A percentile compares a stretch with the other conserved stretches of the same genome.
Conservation (phyloP, 2,888 invertebrate species). For the Syrphus vitripennis region DNA sequence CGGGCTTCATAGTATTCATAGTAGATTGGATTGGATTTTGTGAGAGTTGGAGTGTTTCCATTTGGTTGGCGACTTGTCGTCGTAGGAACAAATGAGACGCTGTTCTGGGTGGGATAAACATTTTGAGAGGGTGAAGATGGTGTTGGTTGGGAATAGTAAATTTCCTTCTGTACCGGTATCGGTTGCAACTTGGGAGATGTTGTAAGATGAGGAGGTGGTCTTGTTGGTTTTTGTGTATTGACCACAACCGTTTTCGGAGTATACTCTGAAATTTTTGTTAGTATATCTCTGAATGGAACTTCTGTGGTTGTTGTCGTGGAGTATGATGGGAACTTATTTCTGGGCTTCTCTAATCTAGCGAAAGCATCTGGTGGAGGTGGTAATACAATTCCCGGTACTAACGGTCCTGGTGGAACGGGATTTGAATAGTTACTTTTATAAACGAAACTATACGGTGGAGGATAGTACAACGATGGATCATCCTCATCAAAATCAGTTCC, state of each 20-base stretch:
- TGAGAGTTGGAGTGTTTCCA: constrained; percentile 73
- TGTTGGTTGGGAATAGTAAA: constrained; percentile 73
- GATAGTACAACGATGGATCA: constrained; percentile 95
- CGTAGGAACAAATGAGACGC: constrained; percentile 77
- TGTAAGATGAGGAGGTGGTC: constrained; percentile 62
- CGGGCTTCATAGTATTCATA: constrained; percentile 80
- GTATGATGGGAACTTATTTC: constrained; percentile 77
- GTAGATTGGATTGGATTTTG: constrained; percentile 80
- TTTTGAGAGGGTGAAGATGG: constrained; percentile 77
- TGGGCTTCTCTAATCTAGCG: constrained; percentile 85
- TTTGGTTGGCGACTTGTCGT: constrained; percentile 73
- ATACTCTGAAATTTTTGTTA: constrained; percentile 75
- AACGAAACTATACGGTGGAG: constrained; percentile 94
- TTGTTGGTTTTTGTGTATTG: constrained; percentile 51
- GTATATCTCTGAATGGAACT: constrained; percentile 75
- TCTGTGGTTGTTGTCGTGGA: constrained; percentile 69
- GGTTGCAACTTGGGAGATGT: constrained; percentile 68
- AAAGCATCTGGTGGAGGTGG: constrained; percentile 95
- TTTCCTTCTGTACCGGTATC: constrained; percentile 76
- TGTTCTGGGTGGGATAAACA: constrained; percentile 72
- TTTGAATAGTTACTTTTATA: constrained; percentile 90
- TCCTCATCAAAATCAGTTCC: constrained; percentile 92
- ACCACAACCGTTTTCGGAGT: constrained; percentile 74
- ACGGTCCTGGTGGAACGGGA: constrained; percentile 90
- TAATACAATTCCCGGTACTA: constrained; percentile 93